These are phyloP conservation scores for Antennarius maculatus DNA, from an alignment of 2,797 vertebrate genomes.

Conservation along the genomic window DNA sequence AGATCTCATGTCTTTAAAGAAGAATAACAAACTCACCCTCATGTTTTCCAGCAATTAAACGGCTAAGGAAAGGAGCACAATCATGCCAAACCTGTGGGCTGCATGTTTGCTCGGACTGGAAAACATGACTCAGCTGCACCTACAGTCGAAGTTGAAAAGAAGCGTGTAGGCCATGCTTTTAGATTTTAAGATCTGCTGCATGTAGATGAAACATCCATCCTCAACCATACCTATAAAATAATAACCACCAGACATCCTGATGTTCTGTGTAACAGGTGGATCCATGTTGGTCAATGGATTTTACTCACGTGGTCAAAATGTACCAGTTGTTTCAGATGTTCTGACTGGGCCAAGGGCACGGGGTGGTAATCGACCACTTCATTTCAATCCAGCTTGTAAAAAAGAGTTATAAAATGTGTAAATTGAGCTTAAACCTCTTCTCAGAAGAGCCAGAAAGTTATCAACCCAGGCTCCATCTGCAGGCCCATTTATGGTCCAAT, in stretches of 20 bases:
- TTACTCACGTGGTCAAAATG: not conserved
- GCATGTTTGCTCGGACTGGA: slow-evolving; percentile 57
- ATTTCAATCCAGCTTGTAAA: slow-evolving; percentile 20
- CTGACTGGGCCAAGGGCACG: not conserved
- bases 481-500: slow-evolving; percentile 17
- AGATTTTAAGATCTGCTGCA: slow-evolving; percentile 4
- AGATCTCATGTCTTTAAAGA: slow-evolving; percentile 45
- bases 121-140: slow-evolving; percentile 65
- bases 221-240: slow-evolving; percentile 3
- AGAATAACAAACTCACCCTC: slow-evolving; percentile 55
- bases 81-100: slow-evolving; percentile 49
- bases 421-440: slow-evolving; percentile 8
- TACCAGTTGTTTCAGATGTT: not conserved
- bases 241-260: not conserved
- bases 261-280: slow-evolving; percentile 1
- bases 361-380: not conserved
- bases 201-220: not conserved
- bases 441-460: slow-evolving; percentile 11
- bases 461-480: not conserved
- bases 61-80: slow-evolving; percentile 34
- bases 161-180: slow-evolving; percentile 3
- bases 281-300: not conserved
- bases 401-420: slow-evolving; percentile 1
- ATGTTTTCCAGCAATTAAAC: slow-evolving; percentile 68
- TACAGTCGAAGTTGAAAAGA: slow-evolving; percentile 26